Base-by-base conservation (phyloP, 2,113 vertebrate species). In the Cynoglossus semilaevis region DNA sequence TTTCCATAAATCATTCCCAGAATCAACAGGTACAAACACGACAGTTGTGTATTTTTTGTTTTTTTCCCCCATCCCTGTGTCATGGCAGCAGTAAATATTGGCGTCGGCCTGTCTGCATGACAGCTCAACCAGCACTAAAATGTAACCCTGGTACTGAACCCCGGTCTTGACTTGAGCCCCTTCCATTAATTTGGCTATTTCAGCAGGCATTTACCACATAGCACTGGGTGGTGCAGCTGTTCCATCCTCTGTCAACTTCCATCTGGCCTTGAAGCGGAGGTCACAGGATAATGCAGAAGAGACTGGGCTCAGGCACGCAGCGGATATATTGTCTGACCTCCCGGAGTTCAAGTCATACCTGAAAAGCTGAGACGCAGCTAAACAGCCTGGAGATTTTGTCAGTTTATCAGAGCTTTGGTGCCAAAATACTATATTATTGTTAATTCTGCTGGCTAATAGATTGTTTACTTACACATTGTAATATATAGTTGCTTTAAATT, bases 141-240 rank as follows among this genome's bases (percentile, higher is more conserved):
- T 75, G 75, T 67, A 68, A 72, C 79, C 70, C 15, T 29, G 16
- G 55, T 74, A 69, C 67, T 85, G 77, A 83, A 82, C 77, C 68
- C 79, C 69, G 52, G 49, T 77, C 74, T 83, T 77, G 76, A 82
- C 79, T 41, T 68, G 68, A 87, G 82, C 80, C 81, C 38, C 62
- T 64, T 86, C 74, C 79, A 83, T 85, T 87, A 85, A 87, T 86
- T 89, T 85, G 76, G 66, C 72, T 81, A 79, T 87, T 87, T 88
- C 79, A 72, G 79, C 79, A 8, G 7, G 48, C 75, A 44, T 81
- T 77, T 76, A 67, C 54, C 70, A 51, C 84, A 82, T 82, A 74
- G 84, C 67, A 47, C 10, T 2, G 50, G 63, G 45, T 66, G 67
- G 56, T 16, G 71, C 80, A 86, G 76, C 82, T 81, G 80, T 79